Base-by-base conservation (phyloP, 2,113 vertebrate genomes). In the Indicator maculatus region DNA sequence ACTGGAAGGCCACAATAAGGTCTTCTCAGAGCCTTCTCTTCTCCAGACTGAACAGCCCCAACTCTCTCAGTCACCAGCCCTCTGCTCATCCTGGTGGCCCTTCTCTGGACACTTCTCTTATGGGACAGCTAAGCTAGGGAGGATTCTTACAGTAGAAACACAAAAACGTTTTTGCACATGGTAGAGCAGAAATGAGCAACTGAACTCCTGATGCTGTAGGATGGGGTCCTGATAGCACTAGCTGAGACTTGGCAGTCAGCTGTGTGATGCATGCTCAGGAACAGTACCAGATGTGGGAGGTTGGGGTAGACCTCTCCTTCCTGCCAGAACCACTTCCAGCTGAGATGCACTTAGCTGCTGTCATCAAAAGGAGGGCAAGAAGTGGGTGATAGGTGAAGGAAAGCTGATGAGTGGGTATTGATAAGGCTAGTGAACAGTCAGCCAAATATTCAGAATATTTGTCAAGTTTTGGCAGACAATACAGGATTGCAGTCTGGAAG, bases 381-480 rank as follows among this genome's bases (percentile, higher is more conserved):
- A 82, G 79, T 50, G 90, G 73, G 39, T 47, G 61, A 67, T 47
- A 52, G 64, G 73, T 83, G 83, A 72, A 52, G 38, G 67, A 80
- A 79, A 81, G 79, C 38, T 69, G 59, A 6, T 27, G 45, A 0
- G 27, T 8, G 3, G 31, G 39, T 96, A 64, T 28, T 38, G 83
- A 83, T 87, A 73, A 67, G 59, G 61, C 66, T 83, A 19, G 31
- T 38, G 72, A 60, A 65, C 39, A 88, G 58, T 85, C 88, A 94
- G 95, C 81, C 84, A 94, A 94, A 95, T 85, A 56, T 15, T 69
- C 86, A 72, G 83, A 89, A 95, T 92, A 65, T 74, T 95, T 95
- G 89, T 39, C 41, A 65, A 63, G 41, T 89, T 58, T 83, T 91
- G 70, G 83, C 85, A 59, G 52, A 41, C 13, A 4, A 24, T 20